Conservation (phyloP, 2,797 vertebrate species). For the Staurois parvus region DNA sequence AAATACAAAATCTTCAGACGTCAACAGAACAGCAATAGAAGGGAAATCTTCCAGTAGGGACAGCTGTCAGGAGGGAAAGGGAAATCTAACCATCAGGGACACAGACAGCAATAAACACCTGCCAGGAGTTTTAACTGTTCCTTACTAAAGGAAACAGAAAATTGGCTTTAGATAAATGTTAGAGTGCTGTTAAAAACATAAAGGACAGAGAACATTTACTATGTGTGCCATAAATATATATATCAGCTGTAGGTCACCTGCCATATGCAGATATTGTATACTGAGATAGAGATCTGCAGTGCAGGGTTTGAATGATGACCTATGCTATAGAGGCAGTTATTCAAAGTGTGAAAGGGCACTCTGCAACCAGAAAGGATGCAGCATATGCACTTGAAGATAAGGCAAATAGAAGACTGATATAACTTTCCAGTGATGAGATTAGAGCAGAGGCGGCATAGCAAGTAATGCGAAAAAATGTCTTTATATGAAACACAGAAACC, state of each 20-base stretch:
- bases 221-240: no score
- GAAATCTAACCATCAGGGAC: no score
- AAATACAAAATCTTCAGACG: no score
- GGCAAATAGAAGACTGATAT: not conserved
- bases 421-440: conserved; percentile 3
- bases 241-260: not conserved
- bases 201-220: no score
- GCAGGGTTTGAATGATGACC: conserved; percentile 4
- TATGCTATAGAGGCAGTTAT: not conserved
- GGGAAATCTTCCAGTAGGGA: no score
- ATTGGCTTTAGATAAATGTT: no score
- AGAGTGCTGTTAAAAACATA: no score
- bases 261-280: not conserved
- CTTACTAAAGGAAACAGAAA: no score
- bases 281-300: not conserved
- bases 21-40: no score
- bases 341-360: not conserved
- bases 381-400: conserved; percentile 19
- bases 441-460: not conserved
- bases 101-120: no score
- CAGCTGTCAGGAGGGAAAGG: no score
- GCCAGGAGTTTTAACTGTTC: no score
- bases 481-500: conserved; percentile 1
- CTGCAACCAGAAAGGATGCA: conserved; percentile 7
- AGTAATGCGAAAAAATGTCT: not conserved